Conservation (phyloP, 2,888 invertebrate species). For the Caenorhabditis sp. region DNA sequence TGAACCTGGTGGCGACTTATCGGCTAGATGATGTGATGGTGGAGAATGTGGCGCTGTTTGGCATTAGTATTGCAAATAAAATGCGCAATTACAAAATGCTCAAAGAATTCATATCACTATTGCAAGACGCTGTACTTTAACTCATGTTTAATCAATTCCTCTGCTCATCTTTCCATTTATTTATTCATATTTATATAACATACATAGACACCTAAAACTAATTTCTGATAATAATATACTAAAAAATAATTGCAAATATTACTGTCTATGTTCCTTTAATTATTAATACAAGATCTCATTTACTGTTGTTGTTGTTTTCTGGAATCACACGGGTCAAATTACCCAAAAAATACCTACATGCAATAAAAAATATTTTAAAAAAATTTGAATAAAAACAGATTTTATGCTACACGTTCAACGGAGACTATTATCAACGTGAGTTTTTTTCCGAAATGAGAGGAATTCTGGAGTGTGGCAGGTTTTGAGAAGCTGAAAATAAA, state of each 20-base stretch:
- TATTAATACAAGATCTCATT: too few species aligned
- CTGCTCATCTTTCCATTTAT: not conserved
- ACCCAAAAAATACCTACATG: not conserved
- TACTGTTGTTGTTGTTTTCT: too few species aligned
- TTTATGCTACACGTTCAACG: conserved; percentile 1
- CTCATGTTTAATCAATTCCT: not conserved
- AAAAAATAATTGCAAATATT: too few species aligned
- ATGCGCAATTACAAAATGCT: conserved; percentile 29
- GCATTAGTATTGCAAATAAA: conserved; percentile 27
- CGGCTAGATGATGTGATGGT: conserved; percentile 30
- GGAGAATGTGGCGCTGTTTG: conserved; percentile 33
- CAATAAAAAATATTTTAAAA: not conserved
- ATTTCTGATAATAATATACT: too few species aligned
- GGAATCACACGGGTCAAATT: not conserved
- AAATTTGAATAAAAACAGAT: not conserved
- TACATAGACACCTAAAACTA: too few species aligned
- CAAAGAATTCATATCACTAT: conserved; percentile 11
- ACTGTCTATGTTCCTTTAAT: too few species aligned
- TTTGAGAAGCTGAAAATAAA: too few species aligned
- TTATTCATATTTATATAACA: not conserved
- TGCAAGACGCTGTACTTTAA: conserved; percentile 24
- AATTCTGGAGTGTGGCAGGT: too few species aligned
- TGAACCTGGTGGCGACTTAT: conserved; percentile 6
- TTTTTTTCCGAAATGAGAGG: not conserved
- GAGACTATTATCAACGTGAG: conserved; percentile 3